Conservation (phyloP, 2,797 vertebrate genomes). For the Microctenopoma steveboyesi region DNA sequence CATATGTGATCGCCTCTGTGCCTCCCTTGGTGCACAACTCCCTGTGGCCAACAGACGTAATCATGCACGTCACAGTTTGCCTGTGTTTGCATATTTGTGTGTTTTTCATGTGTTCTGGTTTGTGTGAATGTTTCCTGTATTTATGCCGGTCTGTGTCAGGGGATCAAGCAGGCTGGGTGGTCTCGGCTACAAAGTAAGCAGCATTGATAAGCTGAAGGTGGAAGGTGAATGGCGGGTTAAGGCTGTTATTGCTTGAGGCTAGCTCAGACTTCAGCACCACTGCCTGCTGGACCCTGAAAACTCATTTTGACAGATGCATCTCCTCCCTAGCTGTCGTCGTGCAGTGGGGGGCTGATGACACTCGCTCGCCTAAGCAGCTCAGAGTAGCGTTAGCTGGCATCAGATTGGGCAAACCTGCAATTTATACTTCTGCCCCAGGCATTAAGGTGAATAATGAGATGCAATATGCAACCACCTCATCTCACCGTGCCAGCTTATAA, state of each 20-base stretch:
- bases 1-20: constrained; percentile 9
- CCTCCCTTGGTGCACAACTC: constrained; percentile 20
- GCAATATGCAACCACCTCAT: constrained; percentile 49
- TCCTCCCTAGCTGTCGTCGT: constrained; percentile 81
- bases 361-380: constrained; percentile 57
- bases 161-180: constrained; percentile 55
- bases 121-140: background rate
- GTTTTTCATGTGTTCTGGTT: constrained; percentile 1
- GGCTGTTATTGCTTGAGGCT: constrained; percentile 72
- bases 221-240: constrained; percentile 75
- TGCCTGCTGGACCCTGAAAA: constrained; percentile 87
- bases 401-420: constrained; percentile 77
- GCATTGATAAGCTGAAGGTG: constrained; percentile 70
- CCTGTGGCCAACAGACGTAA: constrained; percentile 37
- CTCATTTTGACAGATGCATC: constrained; percentile 88
- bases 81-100: constrained; percentile 7
- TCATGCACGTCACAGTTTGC: constrained; percentile 24
- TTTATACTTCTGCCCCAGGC: constrained; percentile 70
- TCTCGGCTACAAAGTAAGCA: constrained; percentile 44
- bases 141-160: constrained; percentile 28
- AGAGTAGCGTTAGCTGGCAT: constrained; percentile 56
- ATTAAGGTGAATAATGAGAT: constrained; percentile 71
- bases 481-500: constrained; percentile 18
- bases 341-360: constrained; percentile 74
- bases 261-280: constrained; percentile 64